Evolutionary conservation across 2,888 invertebrate genomes (phyloP), one percentile per base, ranked within the genome.

Genomic region (Drosophila algonquin): DNA sequence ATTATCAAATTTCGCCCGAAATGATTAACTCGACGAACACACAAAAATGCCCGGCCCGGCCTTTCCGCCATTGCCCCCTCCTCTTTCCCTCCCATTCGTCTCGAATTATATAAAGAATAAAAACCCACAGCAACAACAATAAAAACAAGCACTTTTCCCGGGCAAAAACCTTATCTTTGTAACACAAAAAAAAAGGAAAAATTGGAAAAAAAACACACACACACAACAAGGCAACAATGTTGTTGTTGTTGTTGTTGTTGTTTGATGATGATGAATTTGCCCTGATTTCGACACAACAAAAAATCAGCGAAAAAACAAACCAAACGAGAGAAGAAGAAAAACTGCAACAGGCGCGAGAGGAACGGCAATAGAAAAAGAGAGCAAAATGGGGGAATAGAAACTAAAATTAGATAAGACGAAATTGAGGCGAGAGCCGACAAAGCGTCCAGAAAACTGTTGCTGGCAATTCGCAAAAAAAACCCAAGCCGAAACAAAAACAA

Each of bases 211-310:
- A 61, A 53, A 35, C 35, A 21, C 0, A 21, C 21, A 32, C 21
- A 21, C 52, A 53, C 50, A 67, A 68, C 65, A 67, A 78, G 67
- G 71, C 78, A 76, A 81, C 81, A 81, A 82, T 86, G 89, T 80
- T 88, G 88, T 80, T 85, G 90, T 87, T 90, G 21, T 21, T n/a
- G 89, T 87, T 85, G 87, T 81, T 90, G 90, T 87, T 90, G 21
- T 21, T 21, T 21, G 21, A 21, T 21, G 90, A 88, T 90, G 90
- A 90, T 90, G 90, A 90, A 90, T 90, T 89, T 90, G 90, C 90
- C 91, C 90, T 90, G 91, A 90, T 90, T 90, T 90, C 91, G 89
- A 87, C 90, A 89, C 80, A 90, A 85, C 7, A 88, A 84, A 88
- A 74, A 82, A 80, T 81, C 83, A 85, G 80, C 80, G 35, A 35